These are phyloP conservation scores for Clanis bilineata DNA, from an alignment of 2,888 invertebrate species.

Conservation along the genomic window DNA sequence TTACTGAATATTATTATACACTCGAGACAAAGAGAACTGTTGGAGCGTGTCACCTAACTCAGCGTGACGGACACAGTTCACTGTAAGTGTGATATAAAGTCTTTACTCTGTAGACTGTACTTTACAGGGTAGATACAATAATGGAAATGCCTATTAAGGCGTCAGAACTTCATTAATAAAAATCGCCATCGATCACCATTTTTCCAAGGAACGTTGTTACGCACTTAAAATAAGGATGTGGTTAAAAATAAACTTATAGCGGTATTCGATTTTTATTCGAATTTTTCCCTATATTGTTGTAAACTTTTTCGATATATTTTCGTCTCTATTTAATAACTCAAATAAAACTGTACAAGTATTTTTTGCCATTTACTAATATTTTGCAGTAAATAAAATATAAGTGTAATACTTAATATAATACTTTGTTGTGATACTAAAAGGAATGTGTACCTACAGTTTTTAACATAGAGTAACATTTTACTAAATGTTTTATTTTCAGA, in stretches of 20 bases:
- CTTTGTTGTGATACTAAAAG: no score
- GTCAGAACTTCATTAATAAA: slow-evolving; percentile 30
- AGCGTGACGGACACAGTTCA: neutral
- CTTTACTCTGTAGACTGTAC: neutral
- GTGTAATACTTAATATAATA: no score
- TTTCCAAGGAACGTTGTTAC: slow-evolving; percentile 30
- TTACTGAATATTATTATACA: neutral
- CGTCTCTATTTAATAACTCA: no score
- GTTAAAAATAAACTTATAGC: slow-evolving; percentile 17
- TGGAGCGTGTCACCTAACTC: neutral
- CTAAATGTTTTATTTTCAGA: no score
- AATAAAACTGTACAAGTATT: no score
- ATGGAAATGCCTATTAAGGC: slow-evolving; percentile 18
- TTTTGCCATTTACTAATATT: no score
- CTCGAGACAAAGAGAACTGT: neutral
- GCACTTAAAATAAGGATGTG: slow-evolving; percentile 27
- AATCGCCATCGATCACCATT: slow-evolving; percentile 37
- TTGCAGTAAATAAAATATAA: no score
- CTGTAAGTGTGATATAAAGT: neutral
- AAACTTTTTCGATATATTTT: no score
- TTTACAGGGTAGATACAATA: slow-evolving; percentile 16
- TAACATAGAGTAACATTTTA: no score
- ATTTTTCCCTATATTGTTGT: neutral
- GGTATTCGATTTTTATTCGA: neutral
- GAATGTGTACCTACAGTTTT: no score